phyloP scores from a whole-genome alignment of 2,113 vertebrate species.

The Sinocyclocheilus grahami region DNA sequence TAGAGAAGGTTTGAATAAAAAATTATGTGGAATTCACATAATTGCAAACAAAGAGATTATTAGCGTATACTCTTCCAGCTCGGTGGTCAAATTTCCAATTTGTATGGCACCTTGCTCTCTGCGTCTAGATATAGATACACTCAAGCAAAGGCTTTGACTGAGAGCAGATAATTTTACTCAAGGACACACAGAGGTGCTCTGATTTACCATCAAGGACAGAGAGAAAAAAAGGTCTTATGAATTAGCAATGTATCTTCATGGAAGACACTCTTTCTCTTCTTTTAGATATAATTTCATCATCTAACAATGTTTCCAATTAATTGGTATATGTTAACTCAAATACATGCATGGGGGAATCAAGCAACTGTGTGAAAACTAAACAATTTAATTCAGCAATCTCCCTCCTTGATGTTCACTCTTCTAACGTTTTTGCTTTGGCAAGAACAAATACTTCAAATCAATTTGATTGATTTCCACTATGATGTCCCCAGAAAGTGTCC shows the following conservation, averaged over 20 bases:
- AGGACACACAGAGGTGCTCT: neutral
- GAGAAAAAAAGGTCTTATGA: neutral
- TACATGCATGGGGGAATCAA: neutral
- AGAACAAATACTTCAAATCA: conserved; percentile 13
- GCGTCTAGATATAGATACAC: neutral
- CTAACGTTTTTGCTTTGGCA: conserved; percentile 18
- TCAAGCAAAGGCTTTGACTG: neutral
- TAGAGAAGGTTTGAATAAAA: neutral
- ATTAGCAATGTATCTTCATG: neutral
- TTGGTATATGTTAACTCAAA: neutral
- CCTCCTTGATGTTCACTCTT: neutral
- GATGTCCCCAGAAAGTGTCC: neutral
- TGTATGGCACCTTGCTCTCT: neutral
- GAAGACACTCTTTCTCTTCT: neutral
- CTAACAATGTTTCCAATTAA: neutral
- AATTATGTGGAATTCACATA: neutral
- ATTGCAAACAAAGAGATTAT: neutral
- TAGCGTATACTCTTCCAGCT: neutral
- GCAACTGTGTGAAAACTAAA: neutral
- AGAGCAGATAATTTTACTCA: neutral
- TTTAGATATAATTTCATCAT: neutral
- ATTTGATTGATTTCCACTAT: conserved; percentile 2
- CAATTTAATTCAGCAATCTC: neutral
- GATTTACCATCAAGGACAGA: neutral
- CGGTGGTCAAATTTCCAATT: neutral